Evolutionary conservation across 2,113 vertebrate species (phyloP).

Genomic region (Pluvianellus socialis): DNA sequence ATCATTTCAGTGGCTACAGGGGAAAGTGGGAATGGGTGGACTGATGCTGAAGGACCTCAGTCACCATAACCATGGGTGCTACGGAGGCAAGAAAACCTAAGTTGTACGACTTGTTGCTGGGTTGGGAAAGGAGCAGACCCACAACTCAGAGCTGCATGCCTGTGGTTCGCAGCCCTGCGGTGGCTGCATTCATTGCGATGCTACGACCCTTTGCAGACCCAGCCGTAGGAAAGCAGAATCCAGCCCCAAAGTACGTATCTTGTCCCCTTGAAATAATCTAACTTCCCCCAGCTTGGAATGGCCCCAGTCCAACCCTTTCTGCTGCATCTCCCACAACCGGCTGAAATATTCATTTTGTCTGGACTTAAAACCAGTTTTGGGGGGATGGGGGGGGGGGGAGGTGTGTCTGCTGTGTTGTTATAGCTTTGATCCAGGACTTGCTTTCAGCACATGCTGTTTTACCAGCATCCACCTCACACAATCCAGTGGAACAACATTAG

Average conservation of each 20-base stretch:
- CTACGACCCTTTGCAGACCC: too few relatives aligned
- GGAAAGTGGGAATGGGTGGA: neutral
- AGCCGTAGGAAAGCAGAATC: neutral
- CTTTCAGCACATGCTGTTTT: neutral
- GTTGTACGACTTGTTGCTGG: too few relatives aligned
- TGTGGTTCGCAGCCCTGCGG: rapidly evolving
- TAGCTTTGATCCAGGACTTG: neutral
- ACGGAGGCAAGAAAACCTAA: neutral
- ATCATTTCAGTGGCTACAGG: neutral
- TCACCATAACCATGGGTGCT: neutral
- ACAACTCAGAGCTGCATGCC: rapidly evolving
- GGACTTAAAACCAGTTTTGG: neutral
- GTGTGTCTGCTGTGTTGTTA: neutral
- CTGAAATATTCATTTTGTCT: neutral
- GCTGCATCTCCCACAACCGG: neutral
- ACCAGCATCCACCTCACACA: neutral
- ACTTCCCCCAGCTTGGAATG: neutral
- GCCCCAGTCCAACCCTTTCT: neutral
- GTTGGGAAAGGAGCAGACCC: neutral
- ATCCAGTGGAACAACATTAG: neutral
- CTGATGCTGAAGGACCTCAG: neutral
- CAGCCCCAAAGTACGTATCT: neutral
- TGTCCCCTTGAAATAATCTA: neutral
- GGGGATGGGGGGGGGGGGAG: neutral
- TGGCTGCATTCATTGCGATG: too few relatives aligned